These are phyloP conservation scores for Papilio protenor DNA, from an alignment of 2,888 invertebrate species.

Conservation along the genomic window DNA sequence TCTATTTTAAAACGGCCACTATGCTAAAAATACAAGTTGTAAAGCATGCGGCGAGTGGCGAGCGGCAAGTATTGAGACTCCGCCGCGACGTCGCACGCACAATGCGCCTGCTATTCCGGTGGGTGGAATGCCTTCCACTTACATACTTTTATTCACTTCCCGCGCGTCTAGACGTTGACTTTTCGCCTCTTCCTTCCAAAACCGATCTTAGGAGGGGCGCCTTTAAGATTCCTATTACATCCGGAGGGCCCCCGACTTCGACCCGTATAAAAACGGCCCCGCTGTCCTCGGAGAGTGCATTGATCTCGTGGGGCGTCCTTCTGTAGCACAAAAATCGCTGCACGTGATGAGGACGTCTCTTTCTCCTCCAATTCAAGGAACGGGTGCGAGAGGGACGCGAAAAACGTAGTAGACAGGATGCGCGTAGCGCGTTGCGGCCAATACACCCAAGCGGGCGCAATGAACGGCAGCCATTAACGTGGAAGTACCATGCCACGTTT, in stretches of 20 bases:
- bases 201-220: conserved; percentile 61
- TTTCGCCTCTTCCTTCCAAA: conserved; percentile 53
- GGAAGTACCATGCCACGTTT: conserved; percentile 75
- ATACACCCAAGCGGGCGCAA: conserved; percentile 82
- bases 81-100: conserved; percentile 53
- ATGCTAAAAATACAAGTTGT: conserved; percentile 49
- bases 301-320: conserved; percentile 82
- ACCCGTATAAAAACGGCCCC: conserved; percentile 78
- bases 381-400: conserved; percentile 72
- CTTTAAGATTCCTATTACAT: conserved; percentile 69
- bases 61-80: conserved; percentile 47
- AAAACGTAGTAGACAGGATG: conserved; percentile 80
- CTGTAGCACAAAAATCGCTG: conserved; percentile 81
- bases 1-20: conserved; percentile 47
- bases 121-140: conserved; percentile 69
- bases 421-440: conserved; percentile 80
- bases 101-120: conserved; percentile 56
- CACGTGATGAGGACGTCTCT: conserved; percentile 76
- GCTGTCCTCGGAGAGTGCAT: conserved; percentile 83
- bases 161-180: conserved; percentile 74
- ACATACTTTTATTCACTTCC: conserved; percentile 73
- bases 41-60: conserved; percentile 44
- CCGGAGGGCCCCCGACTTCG: conserved; percentile 59
- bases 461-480: conserved; percentile 79
- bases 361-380: conserved; percentile 60